Base-by-base conservation (phyloP, 2,113 vertebrate genomes). In the Tetraodon nigroviridis region DNA sequence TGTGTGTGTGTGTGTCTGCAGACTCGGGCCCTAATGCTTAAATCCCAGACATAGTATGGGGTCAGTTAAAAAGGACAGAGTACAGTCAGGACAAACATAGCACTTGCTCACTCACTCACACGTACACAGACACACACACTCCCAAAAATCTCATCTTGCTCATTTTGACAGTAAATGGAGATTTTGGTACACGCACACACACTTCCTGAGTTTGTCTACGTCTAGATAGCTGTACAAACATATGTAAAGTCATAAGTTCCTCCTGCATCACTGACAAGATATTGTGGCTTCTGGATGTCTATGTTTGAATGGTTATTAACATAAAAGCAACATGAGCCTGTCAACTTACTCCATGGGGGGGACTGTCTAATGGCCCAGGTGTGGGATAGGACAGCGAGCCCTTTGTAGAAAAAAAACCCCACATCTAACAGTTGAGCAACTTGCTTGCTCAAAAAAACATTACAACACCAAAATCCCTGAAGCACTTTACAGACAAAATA, bases 41-140 rank as follows among this genome's bases (percentile, higher is more conserved):
- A 78, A 65, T 78, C 59, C 72, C 76, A 85, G 84, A 85, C 79
- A 71, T 56, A 58, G 76, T 82, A 78, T 51, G 48, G 79, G 85
- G 86, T 87, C 86, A 84, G 55, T 72, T 74, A 73, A 78, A 60
- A 71, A 67, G 76, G 87, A 89, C 82, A 73, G 78, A 78, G 64
- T 48, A 77, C 74, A 77, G 73, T 78, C 79, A 79, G 84, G 68
- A 85, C 75, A 85, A 81, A 86, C 80, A 82, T 60, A 51, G 51
- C n/a, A n/a, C n/a, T n/a, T 66, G 64, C 76, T 76, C 80, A 75
- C 77, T 73, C 16, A 47, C 46, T 17, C 50, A 15, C 21, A 27
- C 21, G 17, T 22, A 51, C 22, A 27, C 75, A 81, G 41, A 82
- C 78, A 71, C 72, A 27, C 76, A 82, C n/a, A n/a, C n/a, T n/a